phyloP scores from a whole-genome alignment of 30 jellyfish, hydroid and myxozoan species.

The Aurelia aurita region DNA sequence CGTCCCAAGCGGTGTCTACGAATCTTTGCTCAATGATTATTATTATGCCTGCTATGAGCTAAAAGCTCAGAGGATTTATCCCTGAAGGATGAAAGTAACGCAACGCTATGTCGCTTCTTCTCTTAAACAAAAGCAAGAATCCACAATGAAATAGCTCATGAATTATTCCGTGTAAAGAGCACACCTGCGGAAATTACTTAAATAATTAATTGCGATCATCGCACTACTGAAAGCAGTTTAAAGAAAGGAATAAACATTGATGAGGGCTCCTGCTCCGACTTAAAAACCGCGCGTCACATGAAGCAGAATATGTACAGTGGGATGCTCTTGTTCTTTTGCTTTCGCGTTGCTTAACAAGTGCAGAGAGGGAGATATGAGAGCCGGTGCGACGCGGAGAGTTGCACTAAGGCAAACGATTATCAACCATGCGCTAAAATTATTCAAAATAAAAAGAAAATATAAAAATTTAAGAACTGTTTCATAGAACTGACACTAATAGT shows the following conservation, averaged over 20 bases:
- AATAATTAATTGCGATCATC: constrained; percentile 64
- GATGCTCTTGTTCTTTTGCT: constrained; percentile 17
- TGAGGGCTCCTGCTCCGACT: background rate
- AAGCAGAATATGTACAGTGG: constrained; percentile 1
- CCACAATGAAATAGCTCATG: constrained; percentile 70
- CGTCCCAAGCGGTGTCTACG: too few species aligned
- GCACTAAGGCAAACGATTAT: too few species aligned
- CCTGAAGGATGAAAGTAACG: constrained; percentile 5
- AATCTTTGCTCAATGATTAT: too few species aligned
- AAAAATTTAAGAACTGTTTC: too few species aligned
- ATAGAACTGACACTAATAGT: too few species aligned
- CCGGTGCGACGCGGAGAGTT: too few species aligned
- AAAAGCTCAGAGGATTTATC: too few species aligned
- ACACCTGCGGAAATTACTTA: constrained; percentile 76
- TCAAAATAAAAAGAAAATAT: too few species aligned
- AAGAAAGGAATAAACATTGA: too few species aligned
- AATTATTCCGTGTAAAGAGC: constrained; percentile 31
- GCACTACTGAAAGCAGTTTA: constrained; percentile 41
- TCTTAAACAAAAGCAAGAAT: constrained; percentile 35
- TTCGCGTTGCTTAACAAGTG: background rate
- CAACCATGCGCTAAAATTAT: too few species aligned
- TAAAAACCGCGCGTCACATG: background rate
- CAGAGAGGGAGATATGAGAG: background rate
- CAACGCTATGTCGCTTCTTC: constrained; percentile 18
- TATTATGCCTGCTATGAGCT: too few species aligned